Evolutionary conservation across 2,113 vertebrate genomes (phyloP).

Genomic region (Cavia aperea): DNA sequence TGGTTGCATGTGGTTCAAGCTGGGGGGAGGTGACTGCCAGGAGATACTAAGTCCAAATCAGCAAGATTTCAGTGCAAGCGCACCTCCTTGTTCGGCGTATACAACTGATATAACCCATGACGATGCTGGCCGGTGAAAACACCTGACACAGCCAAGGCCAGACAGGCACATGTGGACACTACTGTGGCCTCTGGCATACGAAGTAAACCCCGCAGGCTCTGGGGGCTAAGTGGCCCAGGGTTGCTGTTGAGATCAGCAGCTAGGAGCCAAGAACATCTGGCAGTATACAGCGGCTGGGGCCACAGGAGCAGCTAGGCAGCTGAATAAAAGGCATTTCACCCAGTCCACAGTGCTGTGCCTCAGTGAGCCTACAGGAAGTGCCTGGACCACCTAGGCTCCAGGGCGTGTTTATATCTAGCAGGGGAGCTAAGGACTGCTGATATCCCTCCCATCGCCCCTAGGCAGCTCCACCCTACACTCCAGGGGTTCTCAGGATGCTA

Average conservation of each 20-base stretch:
- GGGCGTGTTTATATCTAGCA: background rate
- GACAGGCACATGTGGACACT: no score
- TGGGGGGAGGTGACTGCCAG: no score
- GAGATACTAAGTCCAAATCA: background rate
- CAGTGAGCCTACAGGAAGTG: background rate
- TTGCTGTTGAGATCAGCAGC: no score
- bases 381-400: background rate
- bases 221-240: no score
- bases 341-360: no score
- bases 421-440: background rate
- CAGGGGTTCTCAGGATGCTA: background rate
- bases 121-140: background rate
- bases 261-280: no score
- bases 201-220: no score
- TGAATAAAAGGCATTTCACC: no score
- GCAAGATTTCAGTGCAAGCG: background rate
- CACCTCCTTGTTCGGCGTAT: background rate
- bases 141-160: no score
- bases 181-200: no score
- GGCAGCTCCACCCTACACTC: background rate
- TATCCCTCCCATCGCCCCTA: background rate
- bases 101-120: background rate
- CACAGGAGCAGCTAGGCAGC: no score
- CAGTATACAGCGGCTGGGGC: no score
- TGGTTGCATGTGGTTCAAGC: background rate